These are phyloP conservation scores for Drosophila mimetica DNA, from an alignment of 2,888 invertebrate genomes.

Conservation along the genomic window DNA sequence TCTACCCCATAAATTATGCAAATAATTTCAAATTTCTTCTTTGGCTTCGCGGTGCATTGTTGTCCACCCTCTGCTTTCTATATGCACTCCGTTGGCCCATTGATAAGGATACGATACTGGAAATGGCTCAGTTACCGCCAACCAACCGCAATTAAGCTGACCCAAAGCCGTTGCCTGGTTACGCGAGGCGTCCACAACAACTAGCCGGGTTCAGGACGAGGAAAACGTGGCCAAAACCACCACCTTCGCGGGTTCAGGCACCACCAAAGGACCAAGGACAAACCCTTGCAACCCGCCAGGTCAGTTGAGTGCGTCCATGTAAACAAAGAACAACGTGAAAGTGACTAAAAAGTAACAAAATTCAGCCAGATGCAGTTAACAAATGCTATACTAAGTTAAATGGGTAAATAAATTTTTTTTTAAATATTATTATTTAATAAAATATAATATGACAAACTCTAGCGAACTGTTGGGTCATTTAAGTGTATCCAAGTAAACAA, in stretches of 20 bases:
- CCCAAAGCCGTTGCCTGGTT: conserved; percentile 70
- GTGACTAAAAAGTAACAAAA: conserved; percentile 4
- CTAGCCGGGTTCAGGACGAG: conserved; percentile 7
- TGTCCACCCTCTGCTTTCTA: conserved; percentile 18
- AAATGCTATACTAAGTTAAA: not conserved
- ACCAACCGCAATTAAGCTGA: conserved; percentile 74
- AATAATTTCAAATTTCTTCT: conserved; percentile 14
- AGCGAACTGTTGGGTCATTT: conserved; percentile 48
- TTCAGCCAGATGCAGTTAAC: conserved; percentile 4
- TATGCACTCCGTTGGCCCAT: conserved; percentile 9
- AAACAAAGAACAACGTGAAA: conserved; percentile 18
- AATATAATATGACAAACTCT: conserved; percentile 1
- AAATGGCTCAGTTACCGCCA: conserved; percentile 63
- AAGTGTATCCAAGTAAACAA: conserved; percentile 38
- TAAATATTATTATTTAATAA: too few relatives aligned
- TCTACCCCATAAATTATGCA: conserved; percentile 35
- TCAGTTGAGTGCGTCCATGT: conserved; percentile 52
- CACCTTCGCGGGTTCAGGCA: conserved; percentile 49
- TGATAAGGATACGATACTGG: conserved; percentile 69
- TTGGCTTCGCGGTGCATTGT: not conserved
- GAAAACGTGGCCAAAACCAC: conserved; percentile 67
- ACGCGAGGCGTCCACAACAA: conserved; percentile 56
- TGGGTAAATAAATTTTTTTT: too few relatives aligned
- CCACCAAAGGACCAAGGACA: conserved; percentile 17
- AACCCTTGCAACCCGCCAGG: conserved; percentile 27